Evolutionary conservation across 2,113 vertebrate species (phyloP), one percentile per base, ranked within the genome.

Genomic region (Antechinus stuartii): DNA sequence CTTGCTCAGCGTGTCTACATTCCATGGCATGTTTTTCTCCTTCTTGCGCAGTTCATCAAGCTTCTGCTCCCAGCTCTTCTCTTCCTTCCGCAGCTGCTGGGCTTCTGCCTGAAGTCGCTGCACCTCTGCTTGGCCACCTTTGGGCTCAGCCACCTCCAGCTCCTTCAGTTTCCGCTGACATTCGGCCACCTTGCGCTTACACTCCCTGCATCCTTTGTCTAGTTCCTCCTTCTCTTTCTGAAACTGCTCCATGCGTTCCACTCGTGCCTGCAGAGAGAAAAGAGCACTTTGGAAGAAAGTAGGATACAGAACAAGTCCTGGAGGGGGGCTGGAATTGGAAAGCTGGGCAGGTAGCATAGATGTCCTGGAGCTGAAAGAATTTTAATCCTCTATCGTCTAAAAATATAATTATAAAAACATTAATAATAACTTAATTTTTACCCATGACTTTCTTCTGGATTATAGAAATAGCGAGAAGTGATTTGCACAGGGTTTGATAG

Each of bases 11-110:
- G 99, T 99, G 96, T 99, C 99, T 12, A 99, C 99, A 0, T 99
- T 99, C 99, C 99, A 99, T 0, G 99, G 99, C 98, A 98, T 98
- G 94, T 97, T 99, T 98, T 99, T 99, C 97, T 99, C 99, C 95
- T 99, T 99, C 89, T 98, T 98, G 30, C 96, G 94, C 95, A 99
- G 95, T 89, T 99, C 98, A 0, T 99, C 98, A 9, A 99, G 5
- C 93, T 99, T 99, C 94, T 98, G 98, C 95, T 99, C 98, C 97
- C 99, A 99, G 0, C 61, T 95, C 1, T 97, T 98, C 95, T 99
- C 99, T 90, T 99, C 99, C 35, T 98, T 99, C 7, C 96, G 98
- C 91, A 99, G 98, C 97, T 99, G 99, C 61, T 98, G 99, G 0
- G 99, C 98, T 94, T 99, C 99, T 0, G 97, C 98, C 96, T 98